Conservation (phyloP, 2,113 vertebrate genomes). For the Pyrgilauda ruficollis region DNA sequence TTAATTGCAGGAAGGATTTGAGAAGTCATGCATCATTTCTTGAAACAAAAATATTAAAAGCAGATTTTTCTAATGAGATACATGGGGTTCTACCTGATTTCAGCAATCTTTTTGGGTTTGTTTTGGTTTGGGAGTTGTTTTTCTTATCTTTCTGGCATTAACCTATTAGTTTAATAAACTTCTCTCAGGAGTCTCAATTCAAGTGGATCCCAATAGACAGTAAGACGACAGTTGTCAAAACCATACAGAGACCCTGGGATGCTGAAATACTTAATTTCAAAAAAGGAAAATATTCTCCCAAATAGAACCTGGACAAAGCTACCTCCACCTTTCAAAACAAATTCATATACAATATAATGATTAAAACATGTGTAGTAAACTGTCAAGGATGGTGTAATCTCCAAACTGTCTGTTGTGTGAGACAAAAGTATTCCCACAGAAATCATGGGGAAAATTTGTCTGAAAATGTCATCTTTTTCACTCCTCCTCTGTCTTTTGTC, state of each 20-base stretch:
- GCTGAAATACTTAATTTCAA: background rate
- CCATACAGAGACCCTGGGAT: background rate
- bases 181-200: constrained; percentile 13
- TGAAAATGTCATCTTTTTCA: background rate
- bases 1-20: constrained; percentile 98
- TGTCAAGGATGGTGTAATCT: background rate
- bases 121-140: constrained; percentile 26
- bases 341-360: background rate
- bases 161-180: constrained; percentile 6
- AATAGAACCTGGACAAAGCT: background rate
- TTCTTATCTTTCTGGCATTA: constrained; percentile 5
- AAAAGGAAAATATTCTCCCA: background rate
- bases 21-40: constrained; percentile 92
- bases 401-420: background rate
- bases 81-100: constrained; percentile 64
- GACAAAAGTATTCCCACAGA: background rate
- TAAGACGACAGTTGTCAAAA: background rate
- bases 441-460: background rate
- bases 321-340: background rate
- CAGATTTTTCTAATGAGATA: constrained; percentile 82
- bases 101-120: constrained; percentile 2
- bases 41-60: constrained; percentile 90
- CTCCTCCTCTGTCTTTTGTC: background rate
- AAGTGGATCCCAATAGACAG: constrained; percentile 21
- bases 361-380: constrained; percentile 30